phyloP scores from a whole-genome alignment of 2,888 invertebrate species.

The Lamellibrachia satsuma region DNA sequence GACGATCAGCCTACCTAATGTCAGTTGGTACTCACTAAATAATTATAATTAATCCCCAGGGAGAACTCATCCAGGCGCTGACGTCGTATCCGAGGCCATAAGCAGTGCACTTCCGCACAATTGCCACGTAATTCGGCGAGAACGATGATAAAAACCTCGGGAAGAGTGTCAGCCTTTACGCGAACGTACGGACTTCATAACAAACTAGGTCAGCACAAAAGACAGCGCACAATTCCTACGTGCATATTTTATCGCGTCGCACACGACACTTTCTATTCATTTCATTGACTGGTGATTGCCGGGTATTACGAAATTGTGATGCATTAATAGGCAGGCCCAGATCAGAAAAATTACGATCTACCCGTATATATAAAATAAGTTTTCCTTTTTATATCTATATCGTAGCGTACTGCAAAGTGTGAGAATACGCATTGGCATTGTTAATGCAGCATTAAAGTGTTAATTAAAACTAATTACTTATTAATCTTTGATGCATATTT shows the following conservation, averaged over 20 bases:
- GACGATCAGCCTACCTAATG: neutral
- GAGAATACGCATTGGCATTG: neutral
- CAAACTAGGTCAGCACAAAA: neutral
- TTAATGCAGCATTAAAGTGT: neutral
- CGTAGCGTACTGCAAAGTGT: neutral
- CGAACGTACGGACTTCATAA: neutral
- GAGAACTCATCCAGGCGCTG: neutral
- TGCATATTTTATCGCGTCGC: neutral
- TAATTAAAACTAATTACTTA: no score
- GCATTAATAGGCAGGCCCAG: neutral
- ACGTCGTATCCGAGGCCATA: neutral
- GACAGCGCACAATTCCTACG: neutral
- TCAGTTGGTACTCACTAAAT: constrained; percentile 1
- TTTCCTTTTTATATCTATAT: neutral
- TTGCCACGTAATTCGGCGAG: neutral
- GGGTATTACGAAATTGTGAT: neutral
- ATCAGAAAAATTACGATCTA: neutral
- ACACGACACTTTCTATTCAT: neutral
- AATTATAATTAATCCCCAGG: neutral
- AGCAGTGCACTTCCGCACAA: neutral
- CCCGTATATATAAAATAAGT: neutral
- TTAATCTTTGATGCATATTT: no score
- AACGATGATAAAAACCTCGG: neutral
- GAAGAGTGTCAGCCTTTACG: neutral
- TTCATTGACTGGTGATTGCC: neutral